Evolutionary conservation across 2,113 vertebrate species (phyloP).

Genomic region (Tamias sibiricus): DNA sequence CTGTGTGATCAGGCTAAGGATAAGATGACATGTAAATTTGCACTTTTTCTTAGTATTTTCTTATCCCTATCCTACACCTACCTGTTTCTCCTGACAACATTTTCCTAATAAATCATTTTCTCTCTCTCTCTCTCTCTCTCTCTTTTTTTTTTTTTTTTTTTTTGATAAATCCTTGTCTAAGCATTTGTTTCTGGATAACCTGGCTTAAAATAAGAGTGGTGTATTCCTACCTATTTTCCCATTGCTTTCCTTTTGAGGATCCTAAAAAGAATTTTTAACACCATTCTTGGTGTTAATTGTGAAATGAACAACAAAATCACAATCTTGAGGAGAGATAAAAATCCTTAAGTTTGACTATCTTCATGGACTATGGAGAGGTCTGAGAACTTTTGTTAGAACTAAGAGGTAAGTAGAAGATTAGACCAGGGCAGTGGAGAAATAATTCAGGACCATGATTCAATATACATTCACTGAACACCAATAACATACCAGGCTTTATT

Average conservation of each 20-base stretch:
- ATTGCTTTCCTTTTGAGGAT: background rate
- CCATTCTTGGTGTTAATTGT: background rate
- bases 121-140: too few species aligned
- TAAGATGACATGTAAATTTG: background rate
- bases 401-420: background rate
- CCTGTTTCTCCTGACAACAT: background rate
- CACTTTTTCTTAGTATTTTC: background rate
- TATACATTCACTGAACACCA: background rate
- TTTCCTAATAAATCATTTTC: background rate
- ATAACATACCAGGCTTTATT: background rate
- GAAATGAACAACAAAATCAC: background rate
- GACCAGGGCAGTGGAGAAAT: background rate
- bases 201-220: background rate
- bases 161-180: background rate
- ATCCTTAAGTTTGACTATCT: background rate
- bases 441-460: background rate
- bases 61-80: background rate
- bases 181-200: background rate
- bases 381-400: background rate
- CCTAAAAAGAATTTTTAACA: background rate
- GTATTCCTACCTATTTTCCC: background rate
- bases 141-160: too few species aligned
- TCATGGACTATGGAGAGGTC: background rate
- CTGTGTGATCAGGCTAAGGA: background rate
- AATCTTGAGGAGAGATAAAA: background rate